Percentiles rank a stretch among this genome's conserved stretches.
These are phyloP conservation scores for Istiophorus platypterus DNA, from an alignment of 2,113 vertebrate genomes.

Conservation along the genomic window DNA sequence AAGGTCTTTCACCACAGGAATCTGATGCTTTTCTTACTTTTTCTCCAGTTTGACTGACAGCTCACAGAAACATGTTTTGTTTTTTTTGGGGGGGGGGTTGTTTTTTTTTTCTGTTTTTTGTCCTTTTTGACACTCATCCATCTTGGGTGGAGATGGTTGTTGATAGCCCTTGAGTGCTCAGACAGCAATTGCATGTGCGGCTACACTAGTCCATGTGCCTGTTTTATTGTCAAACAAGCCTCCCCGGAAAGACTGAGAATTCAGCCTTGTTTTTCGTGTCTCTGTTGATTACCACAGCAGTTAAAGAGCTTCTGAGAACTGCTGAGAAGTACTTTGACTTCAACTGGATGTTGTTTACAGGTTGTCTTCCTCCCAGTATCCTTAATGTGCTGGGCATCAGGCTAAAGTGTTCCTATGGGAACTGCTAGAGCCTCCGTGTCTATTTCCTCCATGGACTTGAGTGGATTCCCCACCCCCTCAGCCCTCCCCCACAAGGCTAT, in stretches of 20 bases:
- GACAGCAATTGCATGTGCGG: background rate
- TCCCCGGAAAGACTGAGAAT: background rate
- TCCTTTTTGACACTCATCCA: conserved; percentile 53
- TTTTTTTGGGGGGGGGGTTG: too few relatives aligned
- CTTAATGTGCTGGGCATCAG: conserved; percentile 23
- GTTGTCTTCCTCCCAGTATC: conserved; percentile 33
- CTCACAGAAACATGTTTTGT: conserved; percentile 63
- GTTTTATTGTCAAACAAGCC: conserved; percentile 31
- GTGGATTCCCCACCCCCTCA: conserved; percentile 59
- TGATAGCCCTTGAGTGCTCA: conserved; percentile 48
- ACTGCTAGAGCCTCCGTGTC: conserved; percentile 46
- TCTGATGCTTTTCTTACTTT: conserved; percentile 78
- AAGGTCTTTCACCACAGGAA: conserved; percentile 72
- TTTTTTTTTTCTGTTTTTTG: conserved; percentile 40
- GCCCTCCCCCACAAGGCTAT: conserved; percentile 41
- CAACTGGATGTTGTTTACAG: conserved; percentile 50
- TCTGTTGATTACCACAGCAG: conserved; percentile 22
- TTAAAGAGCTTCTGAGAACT: conserved; percentile 31
- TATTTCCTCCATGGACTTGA: conserved; percentile 61
- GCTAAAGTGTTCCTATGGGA: conserved; percentile 74
- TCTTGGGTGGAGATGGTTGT: conserved; percentile 54
- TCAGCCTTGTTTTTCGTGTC: conserved; percentile 5
- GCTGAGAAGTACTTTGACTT: conserved; percentile 46
- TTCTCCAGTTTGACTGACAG: conserved; percentile 67
- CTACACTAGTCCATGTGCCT: background rate